phyloP scores from a whole-genome alignment of 2,888 invertebrate species.

The Eugnorisma glareosa region DNA sequence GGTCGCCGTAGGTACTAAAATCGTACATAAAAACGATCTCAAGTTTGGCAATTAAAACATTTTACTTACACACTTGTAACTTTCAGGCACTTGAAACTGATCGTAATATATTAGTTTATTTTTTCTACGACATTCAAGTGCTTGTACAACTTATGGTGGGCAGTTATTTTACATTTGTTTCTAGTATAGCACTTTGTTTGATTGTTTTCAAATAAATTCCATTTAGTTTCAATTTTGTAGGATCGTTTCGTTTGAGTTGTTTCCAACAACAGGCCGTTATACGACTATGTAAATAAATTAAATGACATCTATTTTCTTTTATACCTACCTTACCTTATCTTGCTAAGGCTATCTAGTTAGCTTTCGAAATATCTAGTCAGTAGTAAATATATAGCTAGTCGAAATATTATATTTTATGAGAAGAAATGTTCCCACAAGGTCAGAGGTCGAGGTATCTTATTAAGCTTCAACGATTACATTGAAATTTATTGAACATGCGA shows the following conservation, averaged over 20 bases:
- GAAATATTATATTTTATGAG: neutral
- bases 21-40: slow-evolving; percentile 32
- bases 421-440: neutral
- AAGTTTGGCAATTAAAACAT: slow-evolving; percentile 52
- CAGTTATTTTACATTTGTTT: slow-evolving; percentile 8
- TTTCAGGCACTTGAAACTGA: slow-evolving; percentile 40
- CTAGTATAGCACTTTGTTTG: slow-evolving; percentile 10
- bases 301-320: neutral
- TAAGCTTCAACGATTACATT: slow-evolving; percentile 16
- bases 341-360: too few relatives aligned
- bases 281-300: neutral
- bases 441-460: slow-evolving; percentile 1
- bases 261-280: neutral
- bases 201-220: slow-evolving; percentile 12
- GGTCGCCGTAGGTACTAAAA: neutral
- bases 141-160: neutral
- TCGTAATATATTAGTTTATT: slow-evolving; percentile 33
- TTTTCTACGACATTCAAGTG: slow-evolving; percentile 18
- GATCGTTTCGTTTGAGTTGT: neutral
- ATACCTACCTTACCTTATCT: too few relatives aligned
- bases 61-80: slow-evolving; percentile 48
- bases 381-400: too few relatives aligned
- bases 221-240: neutral
- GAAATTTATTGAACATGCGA: slow-evolving; percentile 31
- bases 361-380: too few relatives aligned